Evolutionary conservation across 30 jellyfish, hydroid and myxozoan genomes (phyloP).

Genomic region (Aurelia sp.): DNA sequence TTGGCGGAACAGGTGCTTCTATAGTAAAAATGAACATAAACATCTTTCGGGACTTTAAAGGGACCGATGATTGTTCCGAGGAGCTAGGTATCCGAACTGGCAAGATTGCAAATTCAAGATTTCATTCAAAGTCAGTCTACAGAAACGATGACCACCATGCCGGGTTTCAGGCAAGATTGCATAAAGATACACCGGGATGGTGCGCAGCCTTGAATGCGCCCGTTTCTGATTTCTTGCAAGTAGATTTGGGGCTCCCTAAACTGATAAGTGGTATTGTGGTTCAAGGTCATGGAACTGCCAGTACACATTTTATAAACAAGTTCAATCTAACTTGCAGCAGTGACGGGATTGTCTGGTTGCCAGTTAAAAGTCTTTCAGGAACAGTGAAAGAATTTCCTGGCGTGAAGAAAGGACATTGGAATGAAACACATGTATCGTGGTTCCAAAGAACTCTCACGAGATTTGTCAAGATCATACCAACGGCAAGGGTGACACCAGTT

Average conservation of each 20-base stretch:
- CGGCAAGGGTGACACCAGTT: constrained; percentile 1
- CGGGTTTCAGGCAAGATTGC: not conserved
- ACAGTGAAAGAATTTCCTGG: too few relatives aligned
- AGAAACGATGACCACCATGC: not conserved
- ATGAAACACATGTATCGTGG: constrained; percentile 5
- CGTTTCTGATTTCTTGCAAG: constrained; percentile 26
- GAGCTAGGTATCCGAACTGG: constrained; percentile 47
- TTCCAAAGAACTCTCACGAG: constrained; percentile 13
- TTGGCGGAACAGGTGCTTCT: not conserved
- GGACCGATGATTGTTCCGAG: constrained; percentile 49
- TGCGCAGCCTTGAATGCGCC: constrained; percentile 19
- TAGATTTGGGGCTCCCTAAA: constrained; percentile 30
- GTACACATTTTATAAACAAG: too few relatives aligned
- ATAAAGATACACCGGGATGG: constrained; percentile 12
- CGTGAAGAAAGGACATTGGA: too few relatives aligned
- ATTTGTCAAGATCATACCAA: constrained; percentile 23
- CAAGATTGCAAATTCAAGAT: constrained; percentile 27
- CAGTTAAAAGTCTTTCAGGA: not conserved
- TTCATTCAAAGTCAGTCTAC: constrained; percentile 19
- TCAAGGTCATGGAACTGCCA: not conserved
- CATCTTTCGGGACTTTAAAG: constrained; percentile 21
- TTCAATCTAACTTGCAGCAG: not conserved
- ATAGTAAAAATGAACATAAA: not conserved
- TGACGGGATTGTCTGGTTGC: not conserved
- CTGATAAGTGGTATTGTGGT: constrained; percentile 34